These are phyloP conservation scores for Limnodromus scolopaceus DNA, from an alignment of 2,797 vertebrate genomes.

Conservation along the genomic window DNA sequence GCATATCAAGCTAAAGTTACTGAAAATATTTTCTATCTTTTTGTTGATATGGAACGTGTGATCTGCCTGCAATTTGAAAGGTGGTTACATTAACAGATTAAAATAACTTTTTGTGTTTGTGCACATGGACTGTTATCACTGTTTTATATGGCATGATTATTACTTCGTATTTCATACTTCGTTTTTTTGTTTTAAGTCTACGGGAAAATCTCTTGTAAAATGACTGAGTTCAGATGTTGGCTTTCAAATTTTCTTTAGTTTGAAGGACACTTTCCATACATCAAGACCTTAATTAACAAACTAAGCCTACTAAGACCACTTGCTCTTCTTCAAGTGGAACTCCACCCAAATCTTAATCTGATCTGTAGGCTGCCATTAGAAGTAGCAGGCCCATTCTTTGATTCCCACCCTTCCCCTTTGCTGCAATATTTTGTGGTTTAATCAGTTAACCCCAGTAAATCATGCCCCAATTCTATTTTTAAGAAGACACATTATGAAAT, in stretches of 20 bases:
- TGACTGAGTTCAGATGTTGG: not conserved
- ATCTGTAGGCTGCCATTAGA: not conserved
- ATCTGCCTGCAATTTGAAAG: conserved; percentile 7
- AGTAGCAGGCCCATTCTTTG: not conserved
- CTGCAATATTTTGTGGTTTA: not conserved
- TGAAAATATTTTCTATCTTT: conserved; percentile 62
- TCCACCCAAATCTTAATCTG: not conserved
- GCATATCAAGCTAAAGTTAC: conserved; percentile 24
- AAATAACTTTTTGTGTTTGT: conserved; percentile 39
- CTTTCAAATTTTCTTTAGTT: not conserved
- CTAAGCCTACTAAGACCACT: not conserved
- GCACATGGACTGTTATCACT: not conserved
- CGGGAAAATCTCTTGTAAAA: not conserved
- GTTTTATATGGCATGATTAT: not conserved
- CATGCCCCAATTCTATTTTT: not conserved
- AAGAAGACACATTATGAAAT: not conserved
- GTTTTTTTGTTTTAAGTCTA: not conserved
- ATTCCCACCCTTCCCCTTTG: not conserved
- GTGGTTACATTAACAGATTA: conserved; percentile 45
- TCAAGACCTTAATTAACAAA: not conserved
- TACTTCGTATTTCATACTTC: not conserved
- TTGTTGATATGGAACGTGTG: not conserved
- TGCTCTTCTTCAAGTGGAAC: not conserved
- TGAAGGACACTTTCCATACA: not conserved
- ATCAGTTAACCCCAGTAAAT: not conserved